Evolutionary conservation across 1,140 invertebrate genomes (phyloP).

Genomic region (Ericerus pela): DNA sequence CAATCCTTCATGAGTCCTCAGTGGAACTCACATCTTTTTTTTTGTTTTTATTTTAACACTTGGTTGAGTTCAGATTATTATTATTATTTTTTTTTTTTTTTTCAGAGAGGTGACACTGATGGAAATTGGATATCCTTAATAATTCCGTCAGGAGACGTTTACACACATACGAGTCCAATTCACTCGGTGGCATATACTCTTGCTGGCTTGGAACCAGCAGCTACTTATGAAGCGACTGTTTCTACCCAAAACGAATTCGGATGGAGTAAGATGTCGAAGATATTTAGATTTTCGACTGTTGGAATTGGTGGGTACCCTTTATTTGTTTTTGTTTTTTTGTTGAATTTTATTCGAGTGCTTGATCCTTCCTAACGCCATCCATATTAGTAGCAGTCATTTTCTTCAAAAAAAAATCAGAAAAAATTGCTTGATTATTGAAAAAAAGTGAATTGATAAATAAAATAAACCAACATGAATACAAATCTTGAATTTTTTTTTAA

Average conservation of each 20-base stretch:
- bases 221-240: slow-evolving; percentile 45
- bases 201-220: slow-evolving; percentile 38
- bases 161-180: slow-evolving; percentile 41
- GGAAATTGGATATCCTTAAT: slow-evolving; percentile 44
- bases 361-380: too few species aligned
- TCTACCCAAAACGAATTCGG: slow-evolving; percentile 48
- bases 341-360: too few species aligned
- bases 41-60: neutral
- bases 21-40: too few species aligned
- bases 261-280: slow-evolving; percentile 43
- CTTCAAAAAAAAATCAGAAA: too few species aligned
- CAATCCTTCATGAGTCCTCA: too few species aligned
- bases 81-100: neutral
- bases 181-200: slow-evolving; percentile 42
- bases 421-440: too few species aligned
- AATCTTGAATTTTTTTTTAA: too few species aligned
- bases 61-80: neutral
- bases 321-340: too few species aligned
- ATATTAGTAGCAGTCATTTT: too few species aligned
- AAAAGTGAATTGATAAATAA: too few species aligned
- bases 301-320: slow-evolving; percentile 39
- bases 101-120: slow-evolving; percentile 4
- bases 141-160: slow-evolving; percentile 43
- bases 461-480: too few species aligned
- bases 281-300: slow-evolving; percentile 46